A percentile compares a stretch with the other conserved stretches of the same genome.
phyloP scores from a whole-genome alignment of 2,888 invertebrate genomes.

The Trichopoda pennipes region DNA sequence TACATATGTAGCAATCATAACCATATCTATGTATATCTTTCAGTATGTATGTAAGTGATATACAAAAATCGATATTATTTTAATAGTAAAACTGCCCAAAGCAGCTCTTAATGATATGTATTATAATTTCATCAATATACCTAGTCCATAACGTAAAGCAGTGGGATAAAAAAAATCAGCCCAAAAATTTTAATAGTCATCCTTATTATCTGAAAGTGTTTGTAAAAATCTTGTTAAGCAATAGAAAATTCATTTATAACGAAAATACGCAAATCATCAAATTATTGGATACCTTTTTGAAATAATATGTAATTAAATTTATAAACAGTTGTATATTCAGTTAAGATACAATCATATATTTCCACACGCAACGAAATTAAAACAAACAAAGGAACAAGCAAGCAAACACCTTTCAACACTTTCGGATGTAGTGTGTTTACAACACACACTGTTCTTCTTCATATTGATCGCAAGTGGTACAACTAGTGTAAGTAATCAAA shows the following conservation, averaged over 20 bases:
- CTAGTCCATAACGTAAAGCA: too few species aligned
- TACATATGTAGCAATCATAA: too few species aligned
- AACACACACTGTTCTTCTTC: neutral
- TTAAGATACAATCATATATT: slow-evolving; percentile 13
- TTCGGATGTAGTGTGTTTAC: slow-evolving; percentile 1
- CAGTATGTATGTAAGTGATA: too few species aligned
- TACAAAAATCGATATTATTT: too few species aligned
- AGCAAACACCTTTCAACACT: slow-evolving; percentile 52
- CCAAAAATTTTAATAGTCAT: neutral
- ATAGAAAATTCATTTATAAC: neutral
- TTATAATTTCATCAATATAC: too few species aligned
- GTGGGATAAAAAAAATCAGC: neutral
- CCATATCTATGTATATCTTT: too few species aligned
- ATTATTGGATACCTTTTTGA: slow-evolving; percentile 17
- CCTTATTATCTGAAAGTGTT: neutral
- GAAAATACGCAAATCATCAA: neutral
- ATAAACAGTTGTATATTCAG: slow-evolving; percentile 21
- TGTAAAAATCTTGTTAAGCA: slow-evolving; percentile 13
- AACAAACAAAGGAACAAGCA: neutral
- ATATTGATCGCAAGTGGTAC: neutral
- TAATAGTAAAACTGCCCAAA: too few species aligned
- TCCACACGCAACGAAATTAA: neutral
- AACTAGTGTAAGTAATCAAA: slow-evolving; percentile 4
- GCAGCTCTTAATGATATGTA: too few species aligned
- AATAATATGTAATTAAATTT: slow-evolving; percentile 37